These are phyloP conservation scores for Talpa occidentalis DNA, from an alignment of 2,113 vertebrate species.

Conservation along the genomic window DNA sequence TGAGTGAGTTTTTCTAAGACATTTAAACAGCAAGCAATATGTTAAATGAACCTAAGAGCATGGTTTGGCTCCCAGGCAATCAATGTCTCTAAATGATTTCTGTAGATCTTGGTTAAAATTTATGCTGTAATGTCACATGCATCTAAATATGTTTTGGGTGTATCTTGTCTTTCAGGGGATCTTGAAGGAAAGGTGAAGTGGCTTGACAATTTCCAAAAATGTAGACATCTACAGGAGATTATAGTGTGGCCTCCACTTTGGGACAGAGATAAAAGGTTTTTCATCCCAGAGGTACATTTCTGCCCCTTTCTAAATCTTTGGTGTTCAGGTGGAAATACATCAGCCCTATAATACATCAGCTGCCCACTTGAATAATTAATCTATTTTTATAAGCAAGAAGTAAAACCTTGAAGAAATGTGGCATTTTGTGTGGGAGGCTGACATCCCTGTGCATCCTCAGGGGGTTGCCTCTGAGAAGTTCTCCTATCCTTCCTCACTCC, in stretches of 20 bases:
- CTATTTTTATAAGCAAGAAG: neutral
- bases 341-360: neutral
- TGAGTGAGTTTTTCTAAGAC: conserved; percentile 39
- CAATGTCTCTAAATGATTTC: neutral
- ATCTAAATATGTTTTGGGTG: neutral
- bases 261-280: conserved; percentile 93
- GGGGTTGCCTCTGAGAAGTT: neutral
- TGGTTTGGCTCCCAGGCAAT: neutral
- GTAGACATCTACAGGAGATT: conserved; percentile 92
- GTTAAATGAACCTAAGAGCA: neutral
- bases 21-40: conserved; percentile 12
- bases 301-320: neutral
- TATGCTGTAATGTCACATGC: neutral
- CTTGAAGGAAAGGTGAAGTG: conserved; percentile 97
- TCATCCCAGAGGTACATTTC: conserved; percentile 92
- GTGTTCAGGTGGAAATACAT: neutral
- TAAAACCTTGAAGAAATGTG: neutral
- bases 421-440: too few species aligned
- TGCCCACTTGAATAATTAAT: neutral
- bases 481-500: neutral
- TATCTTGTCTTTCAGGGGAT: conserved; percentile 87
- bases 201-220: conserved; percentile 95
- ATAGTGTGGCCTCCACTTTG: conserved; percentile 94
- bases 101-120: neutral
- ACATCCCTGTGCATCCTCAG: accelerated